Base-by-base conservation (phyloP, 2,113 vertebrate genomes). In the Rhadina sibilatrix region DNA sequence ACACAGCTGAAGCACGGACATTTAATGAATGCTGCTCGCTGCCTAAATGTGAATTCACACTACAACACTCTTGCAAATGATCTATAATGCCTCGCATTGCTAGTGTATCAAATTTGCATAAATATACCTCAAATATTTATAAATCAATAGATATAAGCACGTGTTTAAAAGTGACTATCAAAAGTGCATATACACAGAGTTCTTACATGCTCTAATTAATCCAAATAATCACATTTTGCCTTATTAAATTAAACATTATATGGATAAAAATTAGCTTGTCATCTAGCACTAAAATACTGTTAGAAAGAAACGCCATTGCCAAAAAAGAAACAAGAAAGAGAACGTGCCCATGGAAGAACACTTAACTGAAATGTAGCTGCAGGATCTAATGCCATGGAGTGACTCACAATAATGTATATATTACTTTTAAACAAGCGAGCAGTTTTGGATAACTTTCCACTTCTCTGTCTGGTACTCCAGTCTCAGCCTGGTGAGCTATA, bases 131-230 rank as follows among this genome's bases (percentile, higher is more conserved):
- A 92, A 93, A 81, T 95, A 92, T 96, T 95, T 96, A 91, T 88
- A 93, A 94, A 96, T 93, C 84, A 81, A 79, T 87, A 96, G 47
- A 83, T 83, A 90, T 46, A 94, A 94, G 83, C 85, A 79, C 25
- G 6, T 49, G 28, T 85, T 97, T 97, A 90, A 92, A 96, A 91
- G 92, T 91, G 83, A 94, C 33, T 94, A 85, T 64, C 79, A 80
- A 81, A 97, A 96, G 69, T 77, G 69, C 93, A 78, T 96, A 94
- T 53, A 72, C 13, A 57, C 33, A 38, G 65, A 79, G 72, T 87
- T 97, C 80, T 90, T 93, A 84, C 72, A 88, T 47, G 68, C 87
- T 82, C 81, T 86, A 96, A 95, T 97, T 97, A 97, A 97, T 90
- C 96, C 63, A 93, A 95, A 94, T 94, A 96, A 96, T 94, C 91